These are phyloP conservation scores for Phoebastria nigripes DNA, from an alignment of 2,797 vertebrate species.

Conservation along the genomic window DNA sequence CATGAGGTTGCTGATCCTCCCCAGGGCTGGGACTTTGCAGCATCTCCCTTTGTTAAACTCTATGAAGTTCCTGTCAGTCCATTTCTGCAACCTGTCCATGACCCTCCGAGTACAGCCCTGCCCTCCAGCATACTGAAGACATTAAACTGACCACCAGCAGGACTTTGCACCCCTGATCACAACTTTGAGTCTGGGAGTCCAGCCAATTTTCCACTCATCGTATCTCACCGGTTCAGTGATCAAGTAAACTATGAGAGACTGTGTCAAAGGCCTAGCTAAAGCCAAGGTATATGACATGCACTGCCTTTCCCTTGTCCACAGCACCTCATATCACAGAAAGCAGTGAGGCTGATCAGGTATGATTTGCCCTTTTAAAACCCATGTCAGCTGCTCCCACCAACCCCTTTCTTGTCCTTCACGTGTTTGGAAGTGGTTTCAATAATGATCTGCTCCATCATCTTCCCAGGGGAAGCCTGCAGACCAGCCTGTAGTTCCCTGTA, in stretches of 20 bases:
- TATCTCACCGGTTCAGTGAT: not conserved
- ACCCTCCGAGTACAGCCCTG: not conserved
- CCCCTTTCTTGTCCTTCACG: not conserved
- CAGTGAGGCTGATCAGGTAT: not conserved
- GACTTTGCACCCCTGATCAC: not conserved
- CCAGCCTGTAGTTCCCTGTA: not conserved
- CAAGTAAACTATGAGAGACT: not conserved
- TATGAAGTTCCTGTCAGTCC: not conserved
- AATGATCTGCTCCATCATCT: not conserved
- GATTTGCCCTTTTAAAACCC: not conserved
- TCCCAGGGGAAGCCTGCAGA: not conserved
- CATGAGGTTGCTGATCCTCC: not conserved
- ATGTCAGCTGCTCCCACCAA: not conserved
- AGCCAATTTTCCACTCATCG: not conserved
- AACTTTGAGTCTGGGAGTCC: not conserved
- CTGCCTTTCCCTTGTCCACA: not conserved
- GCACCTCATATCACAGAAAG: not conserved
- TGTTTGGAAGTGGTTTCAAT: not conserved
- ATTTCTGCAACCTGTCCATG: not conserved
- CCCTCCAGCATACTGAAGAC: not conserved
- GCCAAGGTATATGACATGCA: not conserved
- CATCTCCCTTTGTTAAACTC: not conserved
- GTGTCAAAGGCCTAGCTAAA: not conserved
- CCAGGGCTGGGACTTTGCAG: not conserved
- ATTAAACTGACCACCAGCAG: not conserved